Base-by-base conservation (phyloP, 2,797 vertebrate genomes). In the Rallus crepitans region DNA sequence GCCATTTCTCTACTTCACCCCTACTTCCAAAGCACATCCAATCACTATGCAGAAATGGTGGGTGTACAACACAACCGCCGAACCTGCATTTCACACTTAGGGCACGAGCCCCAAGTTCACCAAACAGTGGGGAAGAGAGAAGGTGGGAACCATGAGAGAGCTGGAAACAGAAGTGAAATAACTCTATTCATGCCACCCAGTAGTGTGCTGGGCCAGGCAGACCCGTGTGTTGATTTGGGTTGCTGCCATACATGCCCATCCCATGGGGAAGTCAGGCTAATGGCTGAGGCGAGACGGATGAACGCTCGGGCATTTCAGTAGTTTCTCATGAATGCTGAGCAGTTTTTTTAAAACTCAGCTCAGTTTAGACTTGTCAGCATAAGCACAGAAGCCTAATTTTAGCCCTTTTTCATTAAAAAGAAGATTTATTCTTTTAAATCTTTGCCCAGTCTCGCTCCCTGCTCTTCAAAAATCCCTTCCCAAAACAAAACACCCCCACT, bases 391-490 rank as follows among this genome's bases (percentile, higher is more conserved):
- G 56, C 56, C 89, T 82, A 84, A 90, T 64, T 91, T 94, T 86
- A 94, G 88, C 23, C 18, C 35, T 71, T 73, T 69, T 70, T 73
- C 27, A 40, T 18, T 25, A 80, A 79, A 91, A 52, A 79, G 88
- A 95, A 76, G 90, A 95, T 93, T 91, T 91, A 89, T 93, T 82
- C 80, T 90, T 90, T 48, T 24, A 71, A 77, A 56, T 31, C 59
- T 69, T 70, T 90, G 81, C 70, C 66, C 86, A 87, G 70, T 63
- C 56, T 31, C 53, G 61, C 16, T 87, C 78, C 42, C 33, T 75
- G 39, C 50, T 55, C 68, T 90, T 60, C 85, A 60, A 70, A 90
- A 82, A 69, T 76, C 86, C 63, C 39, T 93, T 96, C 78, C 86
- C 83, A 94, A 92, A 96, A 87, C 70, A 87, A 86, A 82, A 77